phyloP scores from a whole-genome alignment of 2,888 invertebrate species.

The Podabrus alpinus region DNA sequence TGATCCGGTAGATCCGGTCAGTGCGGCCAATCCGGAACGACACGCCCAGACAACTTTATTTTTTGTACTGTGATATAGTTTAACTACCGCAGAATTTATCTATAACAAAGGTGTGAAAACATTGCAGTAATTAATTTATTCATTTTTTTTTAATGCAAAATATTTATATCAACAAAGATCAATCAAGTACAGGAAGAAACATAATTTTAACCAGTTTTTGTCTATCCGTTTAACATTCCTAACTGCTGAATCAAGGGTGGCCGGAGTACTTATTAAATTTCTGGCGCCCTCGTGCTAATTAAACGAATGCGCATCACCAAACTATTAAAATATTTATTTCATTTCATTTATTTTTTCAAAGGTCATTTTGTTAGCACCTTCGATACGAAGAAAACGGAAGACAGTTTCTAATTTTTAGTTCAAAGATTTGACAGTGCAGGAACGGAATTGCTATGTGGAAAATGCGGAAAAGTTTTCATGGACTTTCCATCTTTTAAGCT shows the following conservation, averaged over 20 bases:
- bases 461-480: no score
- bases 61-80: slow-evolving; percentile 17
- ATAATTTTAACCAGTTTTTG: not conserved
- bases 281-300: not conserved
- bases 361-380: no score
- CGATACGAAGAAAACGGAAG: no score
- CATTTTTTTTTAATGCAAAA: not conserved
- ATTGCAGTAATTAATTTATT: not conserved
- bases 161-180: not conserved
- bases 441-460: no score
- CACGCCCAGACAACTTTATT: slow-evolving; percentile 47
- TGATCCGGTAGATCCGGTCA: slow-evolving; percentile 55
- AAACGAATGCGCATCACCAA: not conserved
- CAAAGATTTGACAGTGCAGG: no score
- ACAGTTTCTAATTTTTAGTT: no score
- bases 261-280: not conserved
- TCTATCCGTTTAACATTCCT: not conserved
- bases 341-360: no score
- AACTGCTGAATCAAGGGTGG: not conserved
- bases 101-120: not conserved
- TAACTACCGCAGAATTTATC: slow-evolving; percentile 10
- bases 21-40: slow-evolving; percentile 50
- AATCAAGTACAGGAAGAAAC: not conserved
- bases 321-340: no score
- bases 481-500: no score